Evolutionary conservation across 2,888 invertebrate species (phyloP).

Genomic region (Luperina testacea): DNA sequence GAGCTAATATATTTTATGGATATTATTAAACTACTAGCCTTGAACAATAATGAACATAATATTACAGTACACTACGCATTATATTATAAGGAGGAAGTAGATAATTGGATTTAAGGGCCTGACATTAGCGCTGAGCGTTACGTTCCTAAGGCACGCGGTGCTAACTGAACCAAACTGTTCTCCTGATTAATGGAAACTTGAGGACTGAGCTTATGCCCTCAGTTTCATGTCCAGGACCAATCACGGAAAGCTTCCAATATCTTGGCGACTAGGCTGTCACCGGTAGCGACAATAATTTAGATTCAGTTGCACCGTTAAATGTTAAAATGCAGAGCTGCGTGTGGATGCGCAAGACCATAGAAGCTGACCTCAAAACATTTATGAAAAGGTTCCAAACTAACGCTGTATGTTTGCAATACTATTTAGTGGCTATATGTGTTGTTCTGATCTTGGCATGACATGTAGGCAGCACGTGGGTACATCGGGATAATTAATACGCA

Average conservation of each 20-base stretch:
- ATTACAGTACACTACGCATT: conserved; percentile 31
- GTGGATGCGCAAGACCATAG: background rate
- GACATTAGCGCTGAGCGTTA: conserved; percentile 56
- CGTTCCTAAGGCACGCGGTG: conserved; percentile 41
- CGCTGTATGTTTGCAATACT: conserved; percentile 8
- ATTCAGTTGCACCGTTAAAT: background rate
- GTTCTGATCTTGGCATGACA: conserved; percentile 40
- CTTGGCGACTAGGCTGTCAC: background rate
- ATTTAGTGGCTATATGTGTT: conserved; percentile 23
- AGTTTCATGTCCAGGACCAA: background rate
- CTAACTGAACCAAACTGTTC: conserved; percentile 23
- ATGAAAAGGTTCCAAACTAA: conserved; percentile 4
- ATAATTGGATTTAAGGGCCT: conserved; percentile 64
- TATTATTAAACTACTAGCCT: conserved; percentile 29
- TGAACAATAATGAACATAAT: conserved; percentile 43
- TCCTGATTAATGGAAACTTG: conserved; percentile 3
- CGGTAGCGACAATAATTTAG: background rate
- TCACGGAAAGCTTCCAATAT: background rate
- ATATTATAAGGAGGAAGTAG: conserved; percentile 53
- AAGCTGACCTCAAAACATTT: conserved; percentile 12
- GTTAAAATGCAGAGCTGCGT: background rate
- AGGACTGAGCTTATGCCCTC: background rate
- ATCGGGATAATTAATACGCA: conserved; percentile 57
- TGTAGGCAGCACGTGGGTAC: conserved; percentile 65
- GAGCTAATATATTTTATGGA: background rate